phyloP scores from a whole-genome alignment of 2,113 vertebrate species.

The Murina feae region DNA sequence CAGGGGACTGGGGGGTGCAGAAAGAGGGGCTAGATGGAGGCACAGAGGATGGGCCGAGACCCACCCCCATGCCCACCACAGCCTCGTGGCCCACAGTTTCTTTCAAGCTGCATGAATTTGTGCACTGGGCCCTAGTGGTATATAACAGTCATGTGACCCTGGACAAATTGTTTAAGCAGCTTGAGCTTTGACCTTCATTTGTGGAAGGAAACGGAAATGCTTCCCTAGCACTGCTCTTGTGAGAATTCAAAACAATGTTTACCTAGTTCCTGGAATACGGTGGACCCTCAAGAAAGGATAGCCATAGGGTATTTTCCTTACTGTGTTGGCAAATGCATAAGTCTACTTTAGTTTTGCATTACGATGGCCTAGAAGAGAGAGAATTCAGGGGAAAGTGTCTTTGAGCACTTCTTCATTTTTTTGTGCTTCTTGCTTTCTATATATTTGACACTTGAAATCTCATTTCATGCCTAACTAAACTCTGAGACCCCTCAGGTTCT shows the following conservation, averaged over 20 bases:
- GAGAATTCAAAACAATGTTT: neutral
- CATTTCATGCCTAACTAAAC: neutral
- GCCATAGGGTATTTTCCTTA: neutral
- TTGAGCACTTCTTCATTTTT: neutral
- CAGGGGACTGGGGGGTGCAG: too few species aligned
- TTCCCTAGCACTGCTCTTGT: neutral
- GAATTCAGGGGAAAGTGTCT: neutral
- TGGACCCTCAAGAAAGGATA: neutral
- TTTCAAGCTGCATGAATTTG: too few species aligned
- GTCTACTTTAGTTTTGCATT: neutral
- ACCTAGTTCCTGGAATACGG: rapidly evolving
- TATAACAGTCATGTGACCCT: neutral
- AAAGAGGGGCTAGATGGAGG: too few species aligned
- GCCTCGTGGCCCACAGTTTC: too few species aligned
- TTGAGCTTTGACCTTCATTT: neutral
- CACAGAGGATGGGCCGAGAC: too few species aligned
- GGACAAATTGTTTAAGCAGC: neutral
- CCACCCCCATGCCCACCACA: too few species aligned
- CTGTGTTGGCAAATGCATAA: neutral
- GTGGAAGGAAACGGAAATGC: neutral
- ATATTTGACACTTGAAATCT: neutral
- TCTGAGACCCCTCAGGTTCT: neutral
- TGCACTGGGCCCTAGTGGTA: too few species aligned
- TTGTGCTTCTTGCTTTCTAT: neutral
- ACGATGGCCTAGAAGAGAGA: neutral